Base-by-base conservation (phyloP, 2,888 invertebrate species). In the Chironomus tentans region DNA sequence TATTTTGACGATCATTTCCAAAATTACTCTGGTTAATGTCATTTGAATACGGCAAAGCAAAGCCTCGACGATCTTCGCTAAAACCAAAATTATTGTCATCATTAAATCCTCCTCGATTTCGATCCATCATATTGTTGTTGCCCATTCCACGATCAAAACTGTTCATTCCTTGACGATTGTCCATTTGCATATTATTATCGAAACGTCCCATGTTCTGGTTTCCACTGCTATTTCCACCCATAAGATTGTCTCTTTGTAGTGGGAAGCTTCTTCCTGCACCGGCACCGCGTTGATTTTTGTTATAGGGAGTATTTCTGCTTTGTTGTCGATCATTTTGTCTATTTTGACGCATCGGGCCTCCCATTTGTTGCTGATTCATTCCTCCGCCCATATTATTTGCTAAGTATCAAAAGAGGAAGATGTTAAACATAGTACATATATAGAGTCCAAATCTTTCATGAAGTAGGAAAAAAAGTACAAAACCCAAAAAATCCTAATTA, bases 61-160 rank as follows among this genome's bases (percentile, higher is more conserved):
- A 83, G 2, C 83, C 83, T 10, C 83, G 80, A 15, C 84, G 80
- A 78, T 83, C 83, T 79, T 83, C 83, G 10, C 38, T 38, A 78
- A 71, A 74, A n/a, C 77, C 76, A 38, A 48, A 70, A 21, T 76
- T 71, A 56, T 73, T 65, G 46, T 72, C 76, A 50, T 75, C 76
- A 2, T 38, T 38, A 69, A 70, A 77, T 3, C 77, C 38, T 10
- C 38, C 10, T 38, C 72, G 69, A 28, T 68, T n/a, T 12, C 70
- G 68, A 46, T 75, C 70, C 47, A 73, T 73, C 38, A 47, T 73
- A 18, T 62, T 76, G 12, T 48, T 73, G n/a, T 46, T 56, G 12
- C 65, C 5, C 21, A 38, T n/a, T 24, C 75, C 75, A 46, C 62
- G 56, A 47, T 76, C 69, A 22, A 65, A 70, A 4, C 48, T 71